Percentiles rank a stretch among this genome's conserved stretches.
Evolutionary conservation across 2,888 invertebrate genomes (phyloP).

Genomic region (Euplagia quadripunctaria): DNA sequence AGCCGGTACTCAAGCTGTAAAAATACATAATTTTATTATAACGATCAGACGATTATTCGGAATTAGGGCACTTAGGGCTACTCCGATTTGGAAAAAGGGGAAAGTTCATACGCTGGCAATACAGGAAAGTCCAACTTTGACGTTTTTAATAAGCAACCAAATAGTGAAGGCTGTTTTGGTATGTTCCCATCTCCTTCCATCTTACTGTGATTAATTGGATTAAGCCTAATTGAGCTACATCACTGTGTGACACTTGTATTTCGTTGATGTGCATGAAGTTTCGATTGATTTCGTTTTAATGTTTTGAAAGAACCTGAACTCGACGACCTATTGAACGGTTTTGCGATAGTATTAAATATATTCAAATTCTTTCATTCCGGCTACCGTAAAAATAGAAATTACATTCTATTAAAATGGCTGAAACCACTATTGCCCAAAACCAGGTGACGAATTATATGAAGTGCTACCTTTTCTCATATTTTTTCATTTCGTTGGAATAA

Average conservation of each 20-base stretch:
- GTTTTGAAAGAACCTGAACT: conserved; percentile 37
- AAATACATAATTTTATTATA: no score
- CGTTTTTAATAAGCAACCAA: conserved; percentile 18
- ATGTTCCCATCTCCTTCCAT: conserved; percentile 23
- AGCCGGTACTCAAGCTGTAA: no score
- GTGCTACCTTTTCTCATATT: background rate
- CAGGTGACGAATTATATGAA: conserved; percentile 51
- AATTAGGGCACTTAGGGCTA: no score
- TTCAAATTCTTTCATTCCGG: conserved; percentile 11
- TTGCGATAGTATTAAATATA: conserved; percentile 12
- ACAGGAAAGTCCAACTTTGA: conserved; percentile 17
- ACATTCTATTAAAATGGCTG: conserved; percentile 44
- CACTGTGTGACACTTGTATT: conserved; percentile 6
- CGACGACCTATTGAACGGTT: conserved; percentile 16
- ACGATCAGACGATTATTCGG: no score
- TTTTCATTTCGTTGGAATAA: background rate
- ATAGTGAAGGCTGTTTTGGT: background rate
- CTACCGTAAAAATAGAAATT: conserved; percentile 13
- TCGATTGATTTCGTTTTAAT: conserved; percentile 38
- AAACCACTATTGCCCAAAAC: conserved; percentile 55
- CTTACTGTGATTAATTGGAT: background rate
- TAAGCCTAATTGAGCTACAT: background rate
- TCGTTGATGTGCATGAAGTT: conserved; percentile 3
- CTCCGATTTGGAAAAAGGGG: background rate
- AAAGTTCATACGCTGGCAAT: background rate